A percentile compares a stretch with the other conserved stretches of the same genome.
Conservation (phyloP, 1,140 invertebrate species). For the Apis laboriosa region DNA sequence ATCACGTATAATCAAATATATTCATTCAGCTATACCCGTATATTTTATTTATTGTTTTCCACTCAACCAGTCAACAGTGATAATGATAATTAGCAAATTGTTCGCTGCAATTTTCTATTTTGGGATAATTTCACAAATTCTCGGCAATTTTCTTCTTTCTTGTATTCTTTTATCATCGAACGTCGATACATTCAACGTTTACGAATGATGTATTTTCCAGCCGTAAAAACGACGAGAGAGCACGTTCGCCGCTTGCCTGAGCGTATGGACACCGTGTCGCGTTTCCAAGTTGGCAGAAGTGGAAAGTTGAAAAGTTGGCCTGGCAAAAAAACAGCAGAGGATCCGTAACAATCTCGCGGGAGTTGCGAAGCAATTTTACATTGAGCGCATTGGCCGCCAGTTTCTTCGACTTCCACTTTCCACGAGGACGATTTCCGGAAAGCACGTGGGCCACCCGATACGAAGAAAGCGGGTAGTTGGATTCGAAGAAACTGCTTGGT, state of each 20-base stretch:
- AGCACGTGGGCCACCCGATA: constrained; percentile 60
- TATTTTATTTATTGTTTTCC: no score
- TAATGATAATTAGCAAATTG: background rate
- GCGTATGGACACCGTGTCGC: no score
- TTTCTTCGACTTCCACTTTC: constrained; percentile 49
- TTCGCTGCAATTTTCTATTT: no score
- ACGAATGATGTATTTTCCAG: no score
- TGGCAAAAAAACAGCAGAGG: constrained; percentile 23
- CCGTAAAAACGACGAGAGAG: no score
- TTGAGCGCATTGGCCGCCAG: constrained; percentile 34
- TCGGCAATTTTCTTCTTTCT: background rate
- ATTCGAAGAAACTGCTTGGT: constrained; percentile 57
- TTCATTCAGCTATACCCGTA: no score
- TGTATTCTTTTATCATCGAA: no score
- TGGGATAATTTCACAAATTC: background rate
- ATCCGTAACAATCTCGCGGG: background rate
- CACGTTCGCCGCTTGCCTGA: no score
- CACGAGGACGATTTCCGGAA: constrained; percentile 57
- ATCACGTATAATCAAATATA: no score
- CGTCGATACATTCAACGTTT: no score
- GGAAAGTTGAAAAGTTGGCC: background rate
- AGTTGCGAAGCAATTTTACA: constrained; percentile 45
- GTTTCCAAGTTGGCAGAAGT: no score
- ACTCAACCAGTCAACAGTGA: no score
- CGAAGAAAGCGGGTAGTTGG: constrained; percentile 52